A percentile compares a stretch with the other conserved stretches of the same genome.
Evolutionary conservation across 2,888 invertebrate genomes (phyloP).

Genomic region (Flexamia atlantica): DNA sequence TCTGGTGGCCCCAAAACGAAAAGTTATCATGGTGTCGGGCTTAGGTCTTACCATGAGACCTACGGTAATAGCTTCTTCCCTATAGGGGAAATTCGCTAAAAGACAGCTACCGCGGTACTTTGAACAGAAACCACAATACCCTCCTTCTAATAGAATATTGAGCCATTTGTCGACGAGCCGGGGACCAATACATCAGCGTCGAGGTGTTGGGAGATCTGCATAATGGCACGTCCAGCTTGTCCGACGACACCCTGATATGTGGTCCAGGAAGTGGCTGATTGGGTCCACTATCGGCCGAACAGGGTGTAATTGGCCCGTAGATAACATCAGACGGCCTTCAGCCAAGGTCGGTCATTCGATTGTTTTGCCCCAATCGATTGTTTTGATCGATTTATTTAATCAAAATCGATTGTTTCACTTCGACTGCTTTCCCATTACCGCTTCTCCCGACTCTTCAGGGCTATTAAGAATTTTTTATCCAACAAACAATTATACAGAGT

Average conservation of each 20-base stretch:
- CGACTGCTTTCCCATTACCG: too few species aligned
- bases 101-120: neutral
- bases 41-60: too few species aligned
- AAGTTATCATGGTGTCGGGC: too few species aligned
- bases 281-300: conserved; percentile 1
- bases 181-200: neutral
- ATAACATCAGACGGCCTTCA: neutral
- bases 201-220: neutral
- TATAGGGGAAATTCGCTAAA: too few species aligned
- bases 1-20: too few species aligned
- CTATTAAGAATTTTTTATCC: too few species aligned
- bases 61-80: too few species aligned
- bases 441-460: too few species aligned
- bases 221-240: neutral
- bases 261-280: conserved; percentile 25
- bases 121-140: neutral
- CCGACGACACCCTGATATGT: neutral
- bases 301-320: conserved; percentile 18
- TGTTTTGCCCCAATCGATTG: too few species aligned
- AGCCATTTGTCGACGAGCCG: neutral
- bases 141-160: neutral
- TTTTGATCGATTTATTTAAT: too few species aligned
- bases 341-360: neutral
- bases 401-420: too few species aligned
- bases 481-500: too few species aligned